Percentiles rank a stretch among this genome's conserved stretches.
phyloP scores from a whole-genome alignment of 1,140 invertebrate species.

The Mycetomoellerius zeteki region DNA sequence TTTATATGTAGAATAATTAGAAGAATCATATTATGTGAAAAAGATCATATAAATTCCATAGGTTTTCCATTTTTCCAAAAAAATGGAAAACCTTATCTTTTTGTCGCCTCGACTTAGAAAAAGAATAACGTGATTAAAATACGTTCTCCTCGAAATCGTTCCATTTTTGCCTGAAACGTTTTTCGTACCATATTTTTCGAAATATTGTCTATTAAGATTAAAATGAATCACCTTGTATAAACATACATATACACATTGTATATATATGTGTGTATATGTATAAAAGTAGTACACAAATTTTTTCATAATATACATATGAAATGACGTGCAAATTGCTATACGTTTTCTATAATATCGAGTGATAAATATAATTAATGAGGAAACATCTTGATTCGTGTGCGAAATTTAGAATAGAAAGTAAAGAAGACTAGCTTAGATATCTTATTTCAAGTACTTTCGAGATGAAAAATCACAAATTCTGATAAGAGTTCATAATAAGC shows the following conservation, averaged over 20 bases:
- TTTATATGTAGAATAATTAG: no score
- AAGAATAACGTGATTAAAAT: no score
- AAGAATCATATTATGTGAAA: no score
- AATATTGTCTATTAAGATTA: no score
- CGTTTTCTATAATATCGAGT: slow-evolving; percentile 68
- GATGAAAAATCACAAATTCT: slow-evolving; percentile 65
- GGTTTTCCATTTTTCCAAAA: no score
- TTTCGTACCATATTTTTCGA: no score
- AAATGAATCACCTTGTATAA: neutral
- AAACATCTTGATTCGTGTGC: slow-evolving; percentile 41
- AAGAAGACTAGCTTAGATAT: slow-evolving; percentile 81
- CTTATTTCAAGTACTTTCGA: slow-evolving; percentile 84
- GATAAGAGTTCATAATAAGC: slow-evolving; percentile 68
- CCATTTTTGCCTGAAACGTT: no score
- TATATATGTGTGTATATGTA: neutral
- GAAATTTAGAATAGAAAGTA: slow-evolving; percentile 78
- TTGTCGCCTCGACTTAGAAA: no score
- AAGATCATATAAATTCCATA: no score
- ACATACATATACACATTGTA: neutral
- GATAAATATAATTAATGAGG: slow-evolving; percentile 37
- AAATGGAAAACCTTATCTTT: no score
- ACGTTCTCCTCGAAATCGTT: no score
- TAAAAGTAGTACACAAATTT: neutral
- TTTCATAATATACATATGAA: slow-evolving; percentile 13
- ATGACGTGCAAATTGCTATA: slow-evolving; percentile 42